A percentile compares a stretch with the other conserved stretches of the same genome.
Conservation (phyloP, 2,888 invertebrate genomes). For the Selenia dentaria region DNA sequence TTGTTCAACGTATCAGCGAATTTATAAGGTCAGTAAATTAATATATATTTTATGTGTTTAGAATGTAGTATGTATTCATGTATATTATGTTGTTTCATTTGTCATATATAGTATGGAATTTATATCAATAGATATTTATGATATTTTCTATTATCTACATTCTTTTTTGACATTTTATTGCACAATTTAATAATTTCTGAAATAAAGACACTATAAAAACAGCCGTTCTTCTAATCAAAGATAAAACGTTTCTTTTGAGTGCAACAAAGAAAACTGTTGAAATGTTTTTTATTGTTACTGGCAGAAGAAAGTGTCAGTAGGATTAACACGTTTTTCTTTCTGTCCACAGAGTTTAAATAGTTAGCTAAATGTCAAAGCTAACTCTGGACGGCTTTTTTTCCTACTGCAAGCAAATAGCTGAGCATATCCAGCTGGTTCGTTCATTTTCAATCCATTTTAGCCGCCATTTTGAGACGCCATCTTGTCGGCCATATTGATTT, state of each 20-base stretch:
- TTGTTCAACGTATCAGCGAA: conserved; percentile 30
- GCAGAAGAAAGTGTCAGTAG: conserved; percentile 29
- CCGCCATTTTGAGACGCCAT: conserved; percentile 59
- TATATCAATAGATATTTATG: conserved; percentile 3
- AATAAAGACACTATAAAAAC: not conserved
- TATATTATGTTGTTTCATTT: conserved; percentile 12
- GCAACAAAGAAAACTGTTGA: not conserved
- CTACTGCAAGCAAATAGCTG: conserved; percentile 84
- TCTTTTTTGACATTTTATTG: not conserved
- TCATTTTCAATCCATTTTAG: conserved; percentile 46
- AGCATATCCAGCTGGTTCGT: conserved; percentile 84
- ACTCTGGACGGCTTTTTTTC: conserved; percentile 83
- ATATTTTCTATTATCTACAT: not conserved
- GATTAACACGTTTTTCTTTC: conserved; percentile 63
- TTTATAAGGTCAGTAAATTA: conserved; percentile 32
- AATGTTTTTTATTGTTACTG: conserved; percentile 12
- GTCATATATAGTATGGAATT: conserved; percentile 1
- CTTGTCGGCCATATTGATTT: conserved; percentile 42
- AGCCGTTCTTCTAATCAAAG: conserved; percentile 10
- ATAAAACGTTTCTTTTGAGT: not conserved
- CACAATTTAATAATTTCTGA: not conserved
- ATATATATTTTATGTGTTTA: conserved; percentile 13
- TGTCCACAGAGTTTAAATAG: conserved; percentile 74
- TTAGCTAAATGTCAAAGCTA: conserved; percentile 77
- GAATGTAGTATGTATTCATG: conserved; percentile 23